Evolutionary conservation across 2,888 invertebrate species (phyloP), one percentile per base, ranked within the genome.

Genomic region (Ecliptopera silaceata): DNA sequence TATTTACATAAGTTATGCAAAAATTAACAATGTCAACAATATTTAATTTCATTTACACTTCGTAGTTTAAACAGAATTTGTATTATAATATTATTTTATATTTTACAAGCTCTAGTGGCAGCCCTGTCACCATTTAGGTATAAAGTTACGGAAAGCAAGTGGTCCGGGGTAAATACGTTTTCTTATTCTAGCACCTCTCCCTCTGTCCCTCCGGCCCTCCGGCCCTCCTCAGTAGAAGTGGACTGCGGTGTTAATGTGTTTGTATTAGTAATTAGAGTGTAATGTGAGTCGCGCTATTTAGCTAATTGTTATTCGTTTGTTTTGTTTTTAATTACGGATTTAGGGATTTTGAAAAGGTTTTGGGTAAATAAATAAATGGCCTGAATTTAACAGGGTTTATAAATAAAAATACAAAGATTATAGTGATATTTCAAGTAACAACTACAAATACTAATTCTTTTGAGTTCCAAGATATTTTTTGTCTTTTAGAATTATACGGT

Each of bases 131-230:
- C 71, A 67, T 76, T 75, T 75, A 76, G 74, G 80, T 84, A 78
- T 84, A 83, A 83, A 79, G 82, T 82, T 78, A 81, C 77, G 74
- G 71, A 74, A 74, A 73, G 75, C 83, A 78, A 83, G 82, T 80
- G 83, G 80, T 77, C 71, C 77, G 69, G 71, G 73, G 82, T 76
- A 82, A 84, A 86, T 82, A 84, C 82, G 82, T 76, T 84, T 82
- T 80, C 82, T 84, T 82, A 84, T 80, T 77, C 78, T 70, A 66
- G 53, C 66, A 56, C 64, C 61, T 41, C 60, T 34, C 61, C 51
- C 54, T 43, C 48, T 20, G 46, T 42, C 58, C 56, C 49, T 51
- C 34, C 0, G 26, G 45, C 12, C 45, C 4, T 15, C 41, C n/a
- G 58, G 46, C 43, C 46, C 32, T 51, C 50, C 58, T 63, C 61